Evolutionary conservation across 2,888 invertebrate species (phyloP).

Genomic region (Ichneumon xanthorius): DNA sequence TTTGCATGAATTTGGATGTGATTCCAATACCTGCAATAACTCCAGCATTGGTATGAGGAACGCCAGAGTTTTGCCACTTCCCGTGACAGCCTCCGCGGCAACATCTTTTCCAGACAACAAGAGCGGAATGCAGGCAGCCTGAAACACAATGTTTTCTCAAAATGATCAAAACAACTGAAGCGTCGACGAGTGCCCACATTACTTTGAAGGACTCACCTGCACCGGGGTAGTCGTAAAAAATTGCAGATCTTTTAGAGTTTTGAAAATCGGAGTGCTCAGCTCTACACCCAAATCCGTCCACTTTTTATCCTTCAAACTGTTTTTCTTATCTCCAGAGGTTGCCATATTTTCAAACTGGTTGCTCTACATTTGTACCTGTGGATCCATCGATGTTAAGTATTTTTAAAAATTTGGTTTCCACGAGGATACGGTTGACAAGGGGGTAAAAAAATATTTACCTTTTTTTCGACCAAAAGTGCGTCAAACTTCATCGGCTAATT

Average conservation of each 20-base stretch:
- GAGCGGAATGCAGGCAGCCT: slow-evolving; percentile 95
- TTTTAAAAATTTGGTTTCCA: slow-evolving; percentile 8
- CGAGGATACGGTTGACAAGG: background rate
- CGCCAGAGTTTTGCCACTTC: slow-evolving; percentile 98
- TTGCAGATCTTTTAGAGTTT: slow-evolving; percentile 85
- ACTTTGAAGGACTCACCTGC: slow-evolving; percentile 81
- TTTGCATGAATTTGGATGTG: slow-evolving; percentile 24
- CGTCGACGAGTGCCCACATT: background rate
- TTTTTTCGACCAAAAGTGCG: background rate
- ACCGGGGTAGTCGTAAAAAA: slow-evolving; percentile 88
- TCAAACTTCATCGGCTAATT: background rate
- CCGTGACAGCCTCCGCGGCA: slow-evolving; percentile 99
- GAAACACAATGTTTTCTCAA: slow-evolving; percentile 56
- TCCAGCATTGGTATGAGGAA: slow-evolving; percentile 97
- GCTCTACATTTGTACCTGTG: background rate
- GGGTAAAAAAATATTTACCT: background rate
- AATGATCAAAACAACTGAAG: background rate
- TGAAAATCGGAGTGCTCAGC: slow-evolving; percentile 84
- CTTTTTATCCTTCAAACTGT: slow-evolving; percentile 79
- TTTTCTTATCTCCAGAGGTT: slow-evolving; percentile 12
- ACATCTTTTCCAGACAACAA: slow-evolving; percentile 97
- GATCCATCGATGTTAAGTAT: background rate
- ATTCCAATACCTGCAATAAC: slow-evolving; percentile 87
- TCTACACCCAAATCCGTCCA: slow-evolving; percentile 85
- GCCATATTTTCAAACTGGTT: slow-evolving; percentile 35